Base-by-base conservation (phyloP, 2,888 invertebrate species). In the Exocentrus adspersus region DNA sequence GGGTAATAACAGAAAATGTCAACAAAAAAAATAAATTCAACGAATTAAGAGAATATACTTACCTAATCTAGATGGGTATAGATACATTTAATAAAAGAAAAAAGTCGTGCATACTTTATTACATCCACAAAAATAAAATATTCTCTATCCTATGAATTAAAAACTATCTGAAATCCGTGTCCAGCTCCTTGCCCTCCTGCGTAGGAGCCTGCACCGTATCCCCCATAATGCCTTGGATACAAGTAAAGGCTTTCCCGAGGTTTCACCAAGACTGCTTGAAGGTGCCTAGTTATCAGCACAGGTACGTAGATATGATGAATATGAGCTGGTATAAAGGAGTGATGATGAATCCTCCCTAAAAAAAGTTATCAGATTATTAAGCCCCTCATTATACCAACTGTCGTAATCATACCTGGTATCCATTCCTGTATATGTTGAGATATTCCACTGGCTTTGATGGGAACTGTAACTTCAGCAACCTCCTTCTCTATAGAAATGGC, bases 341-440 rank as follows among this genome's bases (percentile, higher is more conserved):
- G 64, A 28, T 69, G 28, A 10, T 57, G 42, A 41, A 69, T 57
- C 32, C 60, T 32, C 14, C 69, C 69, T 69, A 43, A 9, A 41
- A 10, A 42, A 2, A 42, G 16, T 16, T 6, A 12, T 7, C 2
- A n/a, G n/a, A n/a, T n/a, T n/a, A n/a, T n/a, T n/a, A n/a, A n/a
- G n/a, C n/a, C n/a, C n/a, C n/a, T n/a, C n/a, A n/a, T n/a, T n/a
- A n/a, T n/a, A n/a, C n/a, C n/a, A n/a, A n/a, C n/a, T n/a, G n/a
- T n/a, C n/a, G n/a, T n/a, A n/a, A n/a, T n/a, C n/a, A n/a, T 43
- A 68, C 68, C 68, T 59, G 65, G 68, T 58, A 68, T 51, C 68
- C 68, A 68, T 45, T 66, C 61, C 20, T 59, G 64, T 6, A 30
- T 51, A 24, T 58, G n/a, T n/a, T n/a, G 64, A 16, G 48, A 46